Evolutionary conservation across 2,113 vertebrate species (phyloP).

Genomic region (Cyprinodon variegatus): DNA sequence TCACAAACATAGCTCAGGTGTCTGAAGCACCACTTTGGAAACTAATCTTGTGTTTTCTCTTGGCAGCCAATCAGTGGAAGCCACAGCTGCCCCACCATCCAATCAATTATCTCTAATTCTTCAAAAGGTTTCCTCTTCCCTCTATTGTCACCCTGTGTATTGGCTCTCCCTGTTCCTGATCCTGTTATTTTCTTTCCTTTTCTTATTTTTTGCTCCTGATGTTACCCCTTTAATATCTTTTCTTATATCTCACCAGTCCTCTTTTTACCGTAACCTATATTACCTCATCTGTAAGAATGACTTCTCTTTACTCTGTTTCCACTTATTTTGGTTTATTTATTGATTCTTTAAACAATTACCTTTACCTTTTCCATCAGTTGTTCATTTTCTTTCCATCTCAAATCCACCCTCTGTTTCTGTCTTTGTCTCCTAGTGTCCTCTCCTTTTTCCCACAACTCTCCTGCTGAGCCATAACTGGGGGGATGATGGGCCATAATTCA

Average conservation of each 20-base stretch:
- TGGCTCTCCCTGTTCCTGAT: not conserved
- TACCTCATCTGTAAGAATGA: not conserved
- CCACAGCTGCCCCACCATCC: slow-evolving; percentile 86
- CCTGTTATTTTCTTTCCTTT: slow-evolving; percentile 6
- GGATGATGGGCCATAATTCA: slow-evolving; percentile 97
- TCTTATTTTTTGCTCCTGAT: slow-evolving; percentile 10
- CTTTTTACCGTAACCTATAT: not conserved
- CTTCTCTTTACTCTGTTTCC: not conserved
- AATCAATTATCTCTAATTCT: slow-evolving; percentile 96
- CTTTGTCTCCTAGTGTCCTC: slow-evolving; percentile 54
- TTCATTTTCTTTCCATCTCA: slow-evolving; percentile 8
- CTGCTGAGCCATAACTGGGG: slow-evolving; percentile 72
- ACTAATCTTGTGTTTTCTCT: slow-evolving; percentile 94
- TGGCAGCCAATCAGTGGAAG: slow-evolving; percentile 91
- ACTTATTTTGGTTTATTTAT: not conserved
- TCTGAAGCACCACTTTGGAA: slow-evolving; percentile 88
- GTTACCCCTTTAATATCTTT: slow-evolving; percentile 30
- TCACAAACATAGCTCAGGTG: slow-evolving; percentile 81
- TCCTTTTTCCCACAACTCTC: slow-evolving; percentile 50
- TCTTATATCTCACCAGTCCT: not conserved
- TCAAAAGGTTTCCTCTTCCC: slow-evolving; percentile 78
- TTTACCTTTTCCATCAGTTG: not conserved
- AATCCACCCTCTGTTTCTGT: not conserved
- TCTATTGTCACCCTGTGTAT: not conserved
- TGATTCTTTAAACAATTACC: not conserved